Evolutionary conservation across 2,797 vertebrate species (phyloP), one percentile per base, ranked within the genome.

Genomic region (Arrhamphus sclerolepis): DNA sequence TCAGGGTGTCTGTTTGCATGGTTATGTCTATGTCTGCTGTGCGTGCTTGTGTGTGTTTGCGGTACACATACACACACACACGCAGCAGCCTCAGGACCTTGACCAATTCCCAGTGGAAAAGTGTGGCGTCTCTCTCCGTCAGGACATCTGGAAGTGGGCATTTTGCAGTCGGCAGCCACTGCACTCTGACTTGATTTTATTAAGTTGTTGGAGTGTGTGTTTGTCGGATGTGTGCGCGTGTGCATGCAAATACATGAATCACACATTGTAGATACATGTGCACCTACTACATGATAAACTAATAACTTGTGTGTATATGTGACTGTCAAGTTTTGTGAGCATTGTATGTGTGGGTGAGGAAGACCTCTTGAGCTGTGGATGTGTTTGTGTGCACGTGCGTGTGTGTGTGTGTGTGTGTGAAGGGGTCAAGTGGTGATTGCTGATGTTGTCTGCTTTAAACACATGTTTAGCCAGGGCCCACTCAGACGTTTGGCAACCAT

Each of bases 401-500:
- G 42, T 2, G 41, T 82, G 84, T 47, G 29, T 2, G 46, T 2
- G 13, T 56, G 75, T 78, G 91, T 92, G 92, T 91, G 81, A 72
- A 85, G 90, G 93, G 96, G 95, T 97, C 95, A 98, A 96, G 94
- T 95, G 94, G 93, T 93, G 95, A 94, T 92, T 91, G 94, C 94
- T 94, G 94, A 93, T 94, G 93, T 94, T 92, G 94, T 93, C 94
- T 94, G 89, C 91, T 81, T 92, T 89, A 92, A 96, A 95, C 95
- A 97, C 82, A 92, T 96, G 95, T 95, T 95, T 94, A 94, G 92
- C 76, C 80, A 84, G 84, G 80, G 81, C 86, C 88, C 82, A 88
- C 86, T 86, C 83, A 88, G 92, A 96, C 95, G 93, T 96, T 98
- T 98, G 96, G 96, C 94, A 98, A 96, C 95, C 92, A 98, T 98